These are phyloP conservation scores for Passer domesticus DNA, from an alignment of 2,113 vertebrate species.

Conservation along the genomic window DNA sequence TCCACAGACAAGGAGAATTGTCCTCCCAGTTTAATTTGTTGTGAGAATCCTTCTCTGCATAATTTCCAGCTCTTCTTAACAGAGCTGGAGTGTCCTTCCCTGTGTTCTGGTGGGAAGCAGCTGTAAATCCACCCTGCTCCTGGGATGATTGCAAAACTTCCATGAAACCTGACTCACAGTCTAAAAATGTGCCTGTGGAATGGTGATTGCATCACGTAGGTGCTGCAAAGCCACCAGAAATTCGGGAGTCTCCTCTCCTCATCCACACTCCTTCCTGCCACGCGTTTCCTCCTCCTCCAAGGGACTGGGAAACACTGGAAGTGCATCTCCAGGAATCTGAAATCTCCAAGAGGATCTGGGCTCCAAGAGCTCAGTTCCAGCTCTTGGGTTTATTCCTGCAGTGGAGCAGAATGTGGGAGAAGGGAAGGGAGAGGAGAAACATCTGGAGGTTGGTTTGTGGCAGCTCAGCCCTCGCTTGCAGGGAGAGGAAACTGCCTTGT, in stretches of 20 bases:
- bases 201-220: constrained; percentile 34
- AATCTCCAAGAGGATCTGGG: not conserved
- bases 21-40: not conserved
- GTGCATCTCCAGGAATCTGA: not conserved
- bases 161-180: constrained; percentile 66
- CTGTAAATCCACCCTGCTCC: constrained; percentile 26
- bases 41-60: not conserved
- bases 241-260: not conserved
- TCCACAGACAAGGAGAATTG: not conserved
- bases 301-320: not conserved
- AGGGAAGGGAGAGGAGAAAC: not conserved
- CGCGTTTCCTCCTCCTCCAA: not conserved
- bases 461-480: not conserved
- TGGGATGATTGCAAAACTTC: constrained; percentile 36
- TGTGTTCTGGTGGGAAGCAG: not conserved
- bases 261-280: not conserved
- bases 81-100: not conserved
- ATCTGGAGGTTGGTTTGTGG: constrained; percentile 14
- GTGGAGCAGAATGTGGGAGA: not conserved
- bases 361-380: not conserved
- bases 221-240: not conserved
- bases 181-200: constrained; percentile 68
- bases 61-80: constrained; percentile 5
- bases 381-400: not conserved
- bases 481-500: constrained; percentile 54